A percentile compares a stretch with the other conserved stretches of the same genome.
Conservation (phyloP, 1,140 invertebrate genomes). For the Heliconius melpomene region DNA sequence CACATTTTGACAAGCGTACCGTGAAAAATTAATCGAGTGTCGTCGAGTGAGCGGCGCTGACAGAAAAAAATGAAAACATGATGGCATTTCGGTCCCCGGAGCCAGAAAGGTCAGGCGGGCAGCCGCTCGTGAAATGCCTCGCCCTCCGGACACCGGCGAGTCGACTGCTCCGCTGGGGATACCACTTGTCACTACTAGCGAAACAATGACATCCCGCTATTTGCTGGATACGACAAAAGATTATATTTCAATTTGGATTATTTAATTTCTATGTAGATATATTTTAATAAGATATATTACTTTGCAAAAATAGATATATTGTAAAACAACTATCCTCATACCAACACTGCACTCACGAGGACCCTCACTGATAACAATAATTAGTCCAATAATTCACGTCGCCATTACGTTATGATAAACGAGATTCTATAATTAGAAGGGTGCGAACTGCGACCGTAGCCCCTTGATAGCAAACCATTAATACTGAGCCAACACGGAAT, state of each 20-base stretch:
- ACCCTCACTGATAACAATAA: slow-evolving; percentile 50
- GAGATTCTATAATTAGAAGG: slow-evolving; percentile 69
- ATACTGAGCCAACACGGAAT: slow-evolving; percentile 73
- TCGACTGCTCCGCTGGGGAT: slow-evolving; percentile 57
- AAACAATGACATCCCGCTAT: slow-evolving; percentile 41
- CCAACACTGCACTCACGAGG: slow-evolving; percentile 18
- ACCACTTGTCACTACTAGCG: slow-evolving; percentile 40
- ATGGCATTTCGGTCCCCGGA: slow-evolving; percentile 75
- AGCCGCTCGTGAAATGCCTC: slow-evolving; percentile 75
- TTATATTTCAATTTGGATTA: background rate
- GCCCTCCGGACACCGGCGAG: slow-evolving; percentile 58
- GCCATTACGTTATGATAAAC: slow-evolving; percentile 67
- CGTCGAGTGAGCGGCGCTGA: slow-evolving; percentile 66
- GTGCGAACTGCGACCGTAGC: slow-evolving; percentile 50
- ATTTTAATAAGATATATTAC: background rate
- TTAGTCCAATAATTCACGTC: slow-evolving; percentile 62
- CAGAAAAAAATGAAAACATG: slow-evolving; percentile 75
- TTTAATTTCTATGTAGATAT: background rate
- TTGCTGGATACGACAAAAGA: slow-evolving; percentile 34
- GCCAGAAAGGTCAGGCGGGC: slow-evolving; percentile 74
- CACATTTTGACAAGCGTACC: slow-evolving; percentile 81
- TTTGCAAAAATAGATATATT: background rate
- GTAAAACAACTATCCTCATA: background rate
- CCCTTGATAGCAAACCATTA: slow-evolving; percentile 65
- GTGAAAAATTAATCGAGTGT: slow-evolving; percentile 81